Percentiles rank a stretch among this genome's conserved stretches.
Conservation (phyloP, 2,797 vertebrate genomes). For the Urocyon cinereoargenteus region DNA sequence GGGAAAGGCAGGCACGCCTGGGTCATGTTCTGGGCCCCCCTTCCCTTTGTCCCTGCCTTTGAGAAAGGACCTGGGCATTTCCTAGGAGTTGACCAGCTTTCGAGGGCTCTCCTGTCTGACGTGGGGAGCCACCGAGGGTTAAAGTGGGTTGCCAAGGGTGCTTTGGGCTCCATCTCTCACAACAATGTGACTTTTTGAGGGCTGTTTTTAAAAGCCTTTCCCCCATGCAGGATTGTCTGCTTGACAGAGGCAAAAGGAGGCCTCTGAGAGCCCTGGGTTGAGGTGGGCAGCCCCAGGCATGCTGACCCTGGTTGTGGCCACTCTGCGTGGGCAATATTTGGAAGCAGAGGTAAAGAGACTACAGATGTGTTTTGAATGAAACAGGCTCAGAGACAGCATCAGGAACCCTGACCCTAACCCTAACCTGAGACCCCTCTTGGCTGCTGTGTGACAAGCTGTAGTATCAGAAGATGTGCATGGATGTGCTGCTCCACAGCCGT, state of each 20-base stretch:
- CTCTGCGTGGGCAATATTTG: accelerated
- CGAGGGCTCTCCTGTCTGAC: background rate
- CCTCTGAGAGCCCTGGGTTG: background rate
- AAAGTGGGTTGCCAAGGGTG: background rate
- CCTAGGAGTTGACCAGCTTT: background rate
- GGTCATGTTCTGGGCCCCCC: background rate
- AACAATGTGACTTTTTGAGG: background rate
- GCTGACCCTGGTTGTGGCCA: background rate
- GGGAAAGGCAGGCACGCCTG: background rate
- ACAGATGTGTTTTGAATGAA: background rate
- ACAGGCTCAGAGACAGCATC: accelerated
- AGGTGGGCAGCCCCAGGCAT: background rate
- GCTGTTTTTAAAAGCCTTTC: background rate
- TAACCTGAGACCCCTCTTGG: too few species aligned
- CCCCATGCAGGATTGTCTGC: background rate
- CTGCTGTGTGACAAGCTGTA: accelerated
- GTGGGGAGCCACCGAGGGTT: too few species aligned
- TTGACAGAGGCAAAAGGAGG: background rate
- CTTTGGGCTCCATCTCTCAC: background rate
- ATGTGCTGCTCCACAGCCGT: accelerated
- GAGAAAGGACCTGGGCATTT: background rate
- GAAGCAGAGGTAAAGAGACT: background rate
- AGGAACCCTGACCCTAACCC: too few species aligned
- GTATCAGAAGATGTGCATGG: accelerated
- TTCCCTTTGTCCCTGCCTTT: accelerated